A percentile compares a stretch with the other conserved stretches of the same genome.
phyloP scores from a whole-genome alignment of 2,888 invertebrate genomes.

The Sacculina carcini region DNA sequence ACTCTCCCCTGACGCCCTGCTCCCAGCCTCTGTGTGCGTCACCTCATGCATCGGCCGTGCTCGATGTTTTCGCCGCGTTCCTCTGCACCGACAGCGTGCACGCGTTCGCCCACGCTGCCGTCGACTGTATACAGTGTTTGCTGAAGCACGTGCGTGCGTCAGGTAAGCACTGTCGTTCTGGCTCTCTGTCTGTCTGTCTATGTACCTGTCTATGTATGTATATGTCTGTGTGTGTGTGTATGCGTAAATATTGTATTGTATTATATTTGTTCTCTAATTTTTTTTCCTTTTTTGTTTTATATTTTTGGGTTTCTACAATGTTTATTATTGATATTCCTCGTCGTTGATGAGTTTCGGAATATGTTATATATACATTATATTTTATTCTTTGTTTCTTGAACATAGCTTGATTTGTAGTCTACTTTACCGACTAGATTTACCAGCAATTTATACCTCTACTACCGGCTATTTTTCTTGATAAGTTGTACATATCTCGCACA shows the following conservation, averaged over 20 bases:
- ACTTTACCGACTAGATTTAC: no score
- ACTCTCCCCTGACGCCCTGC: slow-evolving; percentile 17
- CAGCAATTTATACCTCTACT: no score
- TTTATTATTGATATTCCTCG: neutral
- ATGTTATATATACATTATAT: no score
- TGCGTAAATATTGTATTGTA: neutral
- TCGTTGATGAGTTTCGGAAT: neutral
- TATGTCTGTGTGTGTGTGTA: neutral
- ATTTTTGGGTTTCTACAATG: neutral
- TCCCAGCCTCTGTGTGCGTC: neutral
- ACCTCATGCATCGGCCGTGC: no score
- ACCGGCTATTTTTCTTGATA: no score
- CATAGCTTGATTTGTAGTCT: no score
- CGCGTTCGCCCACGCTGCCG: slow-evolving; percentile 76
- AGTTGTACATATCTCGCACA: no score
- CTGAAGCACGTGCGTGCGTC: slow-evolving; percentile 44
- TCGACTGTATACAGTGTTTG: slow-evolving; percentile 75
- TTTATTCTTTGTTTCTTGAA: no score
- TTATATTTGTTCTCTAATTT: neutral
- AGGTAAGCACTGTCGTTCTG: slow-evolving; percentile 18
- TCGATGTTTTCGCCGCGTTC: slow-evolving; percentile 79
- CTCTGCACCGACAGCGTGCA: slow-evolving; percentile 71
- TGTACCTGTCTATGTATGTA: slow-evolving; percentile 1
- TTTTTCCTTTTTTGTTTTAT: neutral
- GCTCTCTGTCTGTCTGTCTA: neutral